Conservation (phyloP, 2,113 vertebrate species). For the Malurus alboscapulatus region DNA sequence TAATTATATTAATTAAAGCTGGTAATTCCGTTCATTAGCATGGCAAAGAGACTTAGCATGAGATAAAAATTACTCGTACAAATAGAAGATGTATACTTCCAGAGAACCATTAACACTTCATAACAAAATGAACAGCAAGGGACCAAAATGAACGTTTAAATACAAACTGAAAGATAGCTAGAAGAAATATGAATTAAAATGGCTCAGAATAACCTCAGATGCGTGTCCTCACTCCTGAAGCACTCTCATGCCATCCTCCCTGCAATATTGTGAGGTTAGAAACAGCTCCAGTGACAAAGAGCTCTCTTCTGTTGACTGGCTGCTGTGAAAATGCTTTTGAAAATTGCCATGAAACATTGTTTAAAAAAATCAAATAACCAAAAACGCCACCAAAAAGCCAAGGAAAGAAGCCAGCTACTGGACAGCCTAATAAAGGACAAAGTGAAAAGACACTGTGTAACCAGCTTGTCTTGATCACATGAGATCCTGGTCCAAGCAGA, state of each 20-base stretch:
- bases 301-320: not conserved
- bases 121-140: not conserved
- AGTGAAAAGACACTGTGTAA: not conserved
- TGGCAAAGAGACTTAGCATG: not conserved
- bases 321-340: not conserved
- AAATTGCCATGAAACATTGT: not conserved
- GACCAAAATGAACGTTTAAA: not conserved
- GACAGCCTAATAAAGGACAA: not conserved
- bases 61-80: slow-evolving; percentile 12
- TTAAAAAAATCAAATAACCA: not conserved
- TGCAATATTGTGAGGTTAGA: not conserved
- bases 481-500: not conserved
- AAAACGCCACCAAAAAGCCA: not conserved
- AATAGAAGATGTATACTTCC: not conserved
- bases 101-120: not conserved
- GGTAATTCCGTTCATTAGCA: slow-evolving; percentile 12
- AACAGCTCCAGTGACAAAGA: not conserved
- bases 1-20: slow-evolving; percentile 21
- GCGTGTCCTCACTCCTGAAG: not conserved
- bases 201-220: not conserved
- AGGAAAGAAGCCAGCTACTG: not conserved
- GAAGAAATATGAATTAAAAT: not conserved
- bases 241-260: not conserved
- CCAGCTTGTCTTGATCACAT: not conserved
- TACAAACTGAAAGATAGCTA: not conserved